phyloP scores from a whole-genome alignment of 2,888 invertebrate genomes.

The Brassicogethes aeneus region DNA sequence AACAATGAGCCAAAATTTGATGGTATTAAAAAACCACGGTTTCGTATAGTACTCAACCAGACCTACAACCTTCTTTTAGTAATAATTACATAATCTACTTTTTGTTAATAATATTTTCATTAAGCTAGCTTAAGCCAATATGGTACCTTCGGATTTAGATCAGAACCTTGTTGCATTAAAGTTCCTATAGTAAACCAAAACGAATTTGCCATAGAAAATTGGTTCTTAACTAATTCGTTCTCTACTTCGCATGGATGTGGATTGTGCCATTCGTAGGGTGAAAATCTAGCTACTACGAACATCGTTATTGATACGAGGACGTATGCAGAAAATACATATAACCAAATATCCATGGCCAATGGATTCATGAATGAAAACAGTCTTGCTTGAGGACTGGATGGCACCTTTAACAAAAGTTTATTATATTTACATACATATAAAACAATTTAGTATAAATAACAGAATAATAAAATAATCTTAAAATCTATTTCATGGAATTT shows the following conservation, averaged over 20 bases:
- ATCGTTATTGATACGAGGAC: conserved; percentile 68
- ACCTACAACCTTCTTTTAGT: too few species aligned
- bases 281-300: conserved; percentile 72
- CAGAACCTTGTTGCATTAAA: conserved; percentile 77
- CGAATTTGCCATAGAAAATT: conserved; percentile 73
- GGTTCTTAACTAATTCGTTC: conserved; percentile 59
- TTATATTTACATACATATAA: too few species aligned
- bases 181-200: conserved; percentile 89
- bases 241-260: conserved; percentile 60
- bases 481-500: too few species aligned
- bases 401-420: conserved; percentile 47
- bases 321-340: conserved; percentile 73
- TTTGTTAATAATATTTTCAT: background rate
- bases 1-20: too few species aligned
- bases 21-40: too few species aligned
- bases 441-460: too few species aligned
- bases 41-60: too few species aligned
- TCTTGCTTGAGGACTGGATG: conserved; percentile 59
- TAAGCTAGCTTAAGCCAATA: conserved; percentile 1
- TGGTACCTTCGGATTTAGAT: conserved; percentile 64
- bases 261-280: conserved; percentile 73
- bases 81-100: too few species aligned
- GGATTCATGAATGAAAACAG: conserved; percentile 84
- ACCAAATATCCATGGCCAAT: conserved; percentile 77
- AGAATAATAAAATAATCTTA: too few species aligned